Evolutionary conservation across 1,140 invertebrate species (phyloP).

Genomic region (Tribolium castaneum): DNA sequence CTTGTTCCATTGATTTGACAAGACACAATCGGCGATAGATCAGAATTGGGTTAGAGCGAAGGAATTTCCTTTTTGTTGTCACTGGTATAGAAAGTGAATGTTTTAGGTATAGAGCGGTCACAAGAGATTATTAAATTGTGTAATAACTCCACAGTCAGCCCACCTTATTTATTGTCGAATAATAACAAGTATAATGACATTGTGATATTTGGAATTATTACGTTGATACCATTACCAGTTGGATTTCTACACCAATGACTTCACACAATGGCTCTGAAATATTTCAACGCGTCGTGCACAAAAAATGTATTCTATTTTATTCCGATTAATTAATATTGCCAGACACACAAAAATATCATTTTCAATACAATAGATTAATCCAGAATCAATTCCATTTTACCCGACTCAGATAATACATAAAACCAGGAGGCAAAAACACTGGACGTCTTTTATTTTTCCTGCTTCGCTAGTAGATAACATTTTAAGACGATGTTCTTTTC

Average conservation of each 20-base stretch:
- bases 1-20: constrained; percentile 13
- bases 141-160: constrained; percentile 24
- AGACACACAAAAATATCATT: neutral
- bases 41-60: neutral
- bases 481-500: constrained; percentile 36
- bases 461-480: constrained; percentile 24
- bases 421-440: constrained; percentile 17
- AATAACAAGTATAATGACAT: constrained; percentile 33
- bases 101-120: constrained; percentile 3
- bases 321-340: constrained; percentile 17
- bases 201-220: constrained; percentile 33
- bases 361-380: constrained; percentile 12
- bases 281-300: constrained; percentile 19
- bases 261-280: constrained; percentile 5
- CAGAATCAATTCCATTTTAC: constrained; percentile 3
- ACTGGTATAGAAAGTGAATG: neutral
- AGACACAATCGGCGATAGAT: neutral
- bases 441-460: constrained; percentile 20
- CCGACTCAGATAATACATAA: constrained; percentile 19
- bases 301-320: constrained; percentile 9
- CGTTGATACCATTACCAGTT: constrained; percentile 28
- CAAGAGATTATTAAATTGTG: constrained; percentile 28
- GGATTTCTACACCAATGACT: constrained; percentile 32
- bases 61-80: constrained; percentile 20
- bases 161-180: constrained; percentile 27